Percentiles rank a stretch among this genome's conserved stretches.
These are phyloP conservation scores for Corapipo altera DNA, from an alignment of 2,113 vertebrate species.

Conservation along the genomic window DNA sequence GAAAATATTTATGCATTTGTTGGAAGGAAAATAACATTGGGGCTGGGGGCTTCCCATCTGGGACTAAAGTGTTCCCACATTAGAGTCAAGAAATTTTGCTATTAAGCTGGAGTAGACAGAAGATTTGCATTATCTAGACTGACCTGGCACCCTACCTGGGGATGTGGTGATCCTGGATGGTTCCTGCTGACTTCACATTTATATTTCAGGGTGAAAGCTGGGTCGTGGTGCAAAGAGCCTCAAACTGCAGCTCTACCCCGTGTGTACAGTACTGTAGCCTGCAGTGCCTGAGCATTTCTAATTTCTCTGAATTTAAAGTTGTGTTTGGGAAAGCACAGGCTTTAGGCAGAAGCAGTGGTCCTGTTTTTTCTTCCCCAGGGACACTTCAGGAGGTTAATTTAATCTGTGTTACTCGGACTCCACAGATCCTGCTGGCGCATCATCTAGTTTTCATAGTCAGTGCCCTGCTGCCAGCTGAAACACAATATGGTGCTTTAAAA, in stretches of 20 bases:
- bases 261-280: neutral
- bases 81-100: neutral
- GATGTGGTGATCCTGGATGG: neutral
- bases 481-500: neutral
- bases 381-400: neutral
- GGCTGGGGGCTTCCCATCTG: neutral
- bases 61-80: neutral
- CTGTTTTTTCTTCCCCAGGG: neutral
- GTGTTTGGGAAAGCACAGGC: neutral
- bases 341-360: neutral
- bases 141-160: neutral
- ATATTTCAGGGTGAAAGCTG: neutral
- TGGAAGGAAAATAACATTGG: neutral
- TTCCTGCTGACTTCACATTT: neutral
- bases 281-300: neutral
- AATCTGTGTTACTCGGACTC: neutral
- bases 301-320: neutral
- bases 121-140: neutral
- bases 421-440: neutral
- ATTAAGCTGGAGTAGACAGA: neutral
- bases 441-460: neutral
- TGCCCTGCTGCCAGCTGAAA: conserved; percentile 21
- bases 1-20: neutral
- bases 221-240: neutral
- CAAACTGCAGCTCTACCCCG: neutral